A percentile compares a stretch with the other conserved stretches of the same genome.
These are phyloP conservation scores for Eumeta japonica DNA, from an alignment of 1,140 invertebrate genomes.

Conservation along the genomic window DNA sequence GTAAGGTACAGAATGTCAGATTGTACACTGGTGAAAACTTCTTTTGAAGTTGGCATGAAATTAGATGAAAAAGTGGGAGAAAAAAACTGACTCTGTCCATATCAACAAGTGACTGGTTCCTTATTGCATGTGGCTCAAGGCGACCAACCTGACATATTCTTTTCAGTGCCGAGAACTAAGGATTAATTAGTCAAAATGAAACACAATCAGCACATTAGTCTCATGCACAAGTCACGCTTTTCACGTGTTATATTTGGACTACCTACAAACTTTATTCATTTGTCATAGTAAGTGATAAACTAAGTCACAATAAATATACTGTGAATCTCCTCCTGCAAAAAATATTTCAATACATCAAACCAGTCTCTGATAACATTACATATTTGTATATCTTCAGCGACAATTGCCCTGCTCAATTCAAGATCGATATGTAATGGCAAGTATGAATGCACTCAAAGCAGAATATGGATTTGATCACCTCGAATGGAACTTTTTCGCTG, in stretches of 20 bases:
- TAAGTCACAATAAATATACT: conserved; percentile 1
- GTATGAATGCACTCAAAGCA: conserved; percentile 1
- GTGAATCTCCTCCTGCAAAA: not conserved
- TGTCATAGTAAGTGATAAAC: conserved; percentile 1
- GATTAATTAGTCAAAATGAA: conserved; percentile 1
- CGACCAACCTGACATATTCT: conserved; percentile 20
- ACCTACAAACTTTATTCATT: not conserved
- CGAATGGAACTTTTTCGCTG: conserved; percentile 1
- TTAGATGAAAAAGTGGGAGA: conserved; percentile 7
- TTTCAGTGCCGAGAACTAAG: conserved; percentile 9
- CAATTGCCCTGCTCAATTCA: conserved; percentile 2
- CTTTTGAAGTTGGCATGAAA: conserved; percentile 15
- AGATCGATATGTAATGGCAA: conserved; percentile 1
- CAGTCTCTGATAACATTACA: not conserved
- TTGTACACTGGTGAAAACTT: conserved; percentile 17
- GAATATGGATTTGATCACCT: not conserved
- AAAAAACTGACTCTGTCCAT: conserved; percentile 9
- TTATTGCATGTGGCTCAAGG: too few relatives aligned
- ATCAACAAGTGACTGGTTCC: conserved; percentile 17
- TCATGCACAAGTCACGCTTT: conserved; percentile 1
- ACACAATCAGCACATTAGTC: conserved; percentile 1
- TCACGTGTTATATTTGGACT: conserved; percentile 1
- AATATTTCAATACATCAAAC: conserved; percentile 1
- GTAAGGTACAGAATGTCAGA: conserved; percentile 13
- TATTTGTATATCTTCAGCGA: not conserved